Evolutionary conservation across 1,140 invertebrate species (phyloP).

Genomic region (Neuroterus valhalla): DNA sequence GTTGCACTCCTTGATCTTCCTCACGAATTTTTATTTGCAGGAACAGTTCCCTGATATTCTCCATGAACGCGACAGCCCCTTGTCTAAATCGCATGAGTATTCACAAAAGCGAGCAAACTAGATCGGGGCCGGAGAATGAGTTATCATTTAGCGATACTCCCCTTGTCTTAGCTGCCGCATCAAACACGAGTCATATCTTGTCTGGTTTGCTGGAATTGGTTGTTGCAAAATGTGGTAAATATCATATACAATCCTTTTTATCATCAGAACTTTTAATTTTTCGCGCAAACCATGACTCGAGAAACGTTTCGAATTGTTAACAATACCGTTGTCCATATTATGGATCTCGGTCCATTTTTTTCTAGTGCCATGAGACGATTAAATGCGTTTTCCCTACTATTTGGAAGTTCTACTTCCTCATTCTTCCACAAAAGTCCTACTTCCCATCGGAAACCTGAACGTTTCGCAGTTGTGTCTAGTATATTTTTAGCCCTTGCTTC

Average conservation of each 20-base stretch:
- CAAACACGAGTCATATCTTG: constrained; percentile 37
- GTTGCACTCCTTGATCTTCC: no score
- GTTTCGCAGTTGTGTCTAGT: not conserved
- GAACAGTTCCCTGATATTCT: constrained; percentile 41
- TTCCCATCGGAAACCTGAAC: not conserved
- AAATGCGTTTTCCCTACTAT: not conserved
- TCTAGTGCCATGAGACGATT: not conserved
- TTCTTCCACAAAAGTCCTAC: not conserved
- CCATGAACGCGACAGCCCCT: constrained; percentile 13
- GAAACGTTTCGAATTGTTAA: not conserved
- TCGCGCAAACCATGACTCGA: not conserved
- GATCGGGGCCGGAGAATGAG: constrained; percentile 32
- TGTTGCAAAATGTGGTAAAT: constrained; percentile 34
- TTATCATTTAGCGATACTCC: constrained; percentile 38
- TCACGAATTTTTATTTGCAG: constrained; percentile 28
- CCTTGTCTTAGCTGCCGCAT: constrained; percentile 37
- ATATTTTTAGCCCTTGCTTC: not conserved
- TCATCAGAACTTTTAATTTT: not conserved
- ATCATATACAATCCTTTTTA: not conserved
- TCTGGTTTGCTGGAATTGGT: constrained; percentile 26
- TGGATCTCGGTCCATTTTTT: not conserved
- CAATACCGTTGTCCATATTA: not conserved
- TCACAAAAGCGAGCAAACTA: constrained; percentile 19
- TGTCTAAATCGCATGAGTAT: constrained; percentile 31
- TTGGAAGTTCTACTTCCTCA: not conserved